A percentile compares a stretch with the other conserved stretches of the same genome.
These are phyloP conservation scores for Spermophilus dauricus DNA, from an alignment of 2,113 vertebrate species.

Conservation along the genomic window DNA sequence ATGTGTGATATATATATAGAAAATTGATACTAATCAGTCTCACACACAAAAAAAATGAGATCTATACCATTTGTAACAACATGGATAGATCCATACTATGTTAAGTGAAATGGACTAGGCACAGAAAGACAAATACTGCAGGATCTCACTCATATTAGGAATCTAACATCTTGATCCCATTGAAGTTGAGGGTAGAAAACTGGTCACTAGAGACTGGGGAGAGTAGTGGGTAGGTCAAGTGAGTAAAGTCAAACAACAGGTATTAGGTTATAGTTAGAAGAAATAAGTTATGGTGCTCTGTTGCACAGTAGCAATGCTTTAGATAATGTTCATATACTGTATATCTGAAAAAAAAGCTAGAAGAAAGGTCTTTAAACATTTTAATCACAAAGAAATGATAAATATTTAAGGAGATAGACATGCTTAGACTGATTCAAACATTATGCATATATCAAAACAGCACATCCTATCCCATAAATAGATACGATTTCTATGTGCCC, in stretches of 20 bases:
- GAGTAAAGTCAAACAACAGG: background rate
- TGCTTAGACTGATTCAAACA: background rate
- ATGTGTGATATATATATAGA: background rate
- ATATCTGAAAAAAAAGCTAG: background rate
- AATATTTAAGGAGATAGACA: background rate
- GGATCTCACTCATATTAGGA: background rate
- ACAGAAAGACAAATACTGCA: background rate
- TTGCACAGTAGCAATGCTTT: background rate
- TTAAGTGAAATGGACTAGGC: background rate
- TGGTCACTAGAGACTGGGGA: no score
- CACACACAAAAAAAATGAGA: background rate
- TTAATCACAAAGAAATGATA: background rate
- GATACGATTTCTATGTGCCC: background rate
- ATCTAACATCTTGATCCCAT: background rate
- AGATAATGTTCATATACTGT: background rate
- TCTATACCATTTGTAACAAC: background rate
- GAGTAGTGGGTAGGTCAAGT: background rate
- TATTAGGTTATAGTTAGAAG: background rate
- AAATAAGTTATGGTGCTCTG: background rate
- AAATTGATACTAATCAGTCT: background rate
- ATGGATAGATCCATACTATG: background rate
- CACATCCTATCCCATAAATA: background rate
- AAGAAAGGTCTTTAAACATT: background rate
- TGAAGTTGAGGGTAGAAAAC: no score
- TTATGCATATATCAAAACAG: background rate